A percentile compares a stretch with the other conserved stretches of the same genome.
Conservation (phyloP, 2,888 invertebrate species). For the Melinaea marsaeus region DNA sequence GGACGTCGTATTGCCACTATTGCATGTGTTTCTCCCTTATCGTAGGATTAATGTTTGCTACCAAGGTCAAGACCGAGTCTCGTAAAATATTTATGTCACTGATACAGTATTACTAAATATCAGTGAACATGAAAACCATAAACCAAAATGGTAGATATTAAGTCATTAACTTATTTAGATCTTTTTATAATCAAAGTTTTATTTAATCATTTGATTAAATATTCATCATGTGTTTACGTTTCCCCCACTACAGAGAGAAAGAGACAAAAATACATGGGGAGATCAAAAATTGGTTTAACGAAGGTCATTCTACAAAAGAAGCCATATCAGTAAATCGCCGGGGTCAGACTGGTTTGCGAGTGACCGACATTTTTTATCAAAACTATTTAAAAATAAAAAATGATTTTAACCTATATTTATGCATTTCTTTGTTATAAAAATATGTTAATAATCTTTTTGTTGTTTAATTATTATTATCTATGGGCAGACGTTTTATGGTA, state of each 20-base stretch:
- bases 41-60: conserved; percentile 19
- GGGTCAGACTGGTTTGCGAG: conserved; percentile 12
- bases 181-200: too few relatives aligned
- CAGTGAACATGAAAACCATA: background rate
- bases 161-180: too few relatives aligned
- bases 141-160: too few relatives aligned
- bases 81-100: conserved; percentile 22
- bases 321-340: conserved; percentile 12
- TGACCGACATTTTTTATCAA: conserved; percentile 2
- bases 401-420: background rate
- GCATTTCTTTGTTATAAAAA: too few relatives aligned
- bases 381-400: background rate
- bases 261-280: conserved; percentile 8
- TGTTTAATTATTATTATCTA: too few relatives aligned
- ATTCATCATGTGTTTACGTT: too few relatives aligned
- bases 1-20: too few relatives aligned
- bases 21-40: conserved; percentile 12
- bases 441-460: too few relatives aligned
- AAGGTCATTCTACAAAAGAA: conserved; percentile 7
- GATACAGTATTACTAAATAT: conserved; percentile 17
- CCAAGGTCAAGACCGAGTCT: conserved; percentile 22
- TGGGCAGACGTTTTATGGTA: too few relatives aligned
- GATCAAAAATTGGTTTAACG: conserved; percentile 16
- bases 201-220: too few relatives aligned
- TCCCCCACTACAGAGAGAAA: conserved; percentile 8